Base-by-base conservation (phyloP, 2,797 vertebrate species). In the Gallinago nigripennis region DNA sequence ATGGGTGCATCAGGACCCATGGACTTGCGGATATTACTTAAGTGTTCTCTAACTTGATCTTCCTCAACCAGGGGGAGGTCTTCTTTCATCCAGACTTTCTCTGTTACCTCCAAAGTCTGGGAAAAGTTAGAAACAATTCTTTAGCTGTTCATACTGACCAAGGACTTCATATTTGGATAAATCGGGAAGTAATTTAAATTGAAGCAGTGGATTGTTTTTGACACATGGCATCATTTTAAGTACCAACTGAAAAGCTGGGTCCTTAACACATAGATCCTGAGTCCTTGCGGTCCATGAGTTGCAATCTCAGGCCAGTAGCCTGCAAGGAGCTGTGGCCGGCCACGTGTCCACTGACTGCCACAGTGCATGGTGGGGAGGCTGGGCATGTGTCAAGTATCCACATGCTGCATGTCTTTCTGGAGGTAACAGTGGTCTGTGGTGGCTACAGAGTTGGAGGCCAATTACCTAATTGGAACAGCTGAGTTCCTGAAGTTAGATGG, bases 341-440 rank as follows among this genome's bases (percentile, higher is more conserved):
- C 31, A 10, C 18, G 4, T 54, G n/a, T 66, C 57, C 12, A 3
- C 16, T 18, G 3, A 9, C n/a, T 41, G 76, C 30, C 0, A 0
- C 31, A 28, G 58, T 3, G 16, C 3, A 3, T 25, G 35, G n/a
- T 1, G 8, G 45, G 28, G 17, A 39, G 51, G 19, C 31, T 54
- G 48, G 15, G 21, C 0, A 0, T 2, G 4, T 0, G 4, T 2
- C 5, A 50, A 24, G 37, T 17, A 15, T 31, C 69, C 45, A 9
- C 1, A 4, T 23, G 23, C 71, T 79, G 33, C 79, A 50, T 0
- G 7, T 23, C 56, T 35, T 21, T 35, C 77, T 30, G 80, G 63
- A 82, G 76, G 16, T 6, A 43, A 48, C 0, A 0, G 60, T 69
- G 64, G 37, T 70, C 56, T 81, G 64, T 27, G 39, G 45, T 77